These are phyloP conservation scores for Varecia variegata DNA, from an alignment of 2,797 vertebrate species.

Conservation along the genomic window DNA sequence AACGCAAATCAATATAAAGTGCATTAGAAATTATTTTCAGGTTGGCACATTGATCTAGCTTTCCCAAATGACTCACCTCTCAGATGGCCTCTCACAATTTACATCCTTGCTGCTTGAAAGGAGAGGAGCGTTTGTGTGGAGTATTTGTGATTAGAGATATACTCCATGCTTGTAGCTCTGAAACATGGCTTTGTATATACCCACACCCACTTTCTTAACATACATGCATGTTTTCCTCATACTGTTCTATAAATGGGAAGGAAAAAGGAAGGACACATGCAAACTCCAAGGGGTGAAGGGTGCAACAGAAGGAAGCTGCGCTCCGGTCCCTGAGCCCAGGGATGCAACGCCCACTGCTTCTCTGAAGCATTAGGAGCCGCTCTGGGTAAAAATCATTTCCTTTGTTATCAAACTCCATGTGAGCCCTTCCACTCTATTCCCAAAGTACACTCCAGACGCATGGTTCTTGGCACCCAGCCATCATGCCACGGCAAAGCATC, in stretches of 20 bases:
- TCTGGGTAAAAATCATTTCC: not conserved
- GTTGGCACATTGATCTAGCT: not conserved
- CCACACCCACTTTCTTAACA: not conserved
- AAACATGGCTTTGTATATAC: not conserved
- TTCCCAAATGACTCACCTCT: not conserved
- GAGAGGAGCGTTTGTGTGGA: not conserved
- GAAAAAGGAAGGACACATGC: not conserved
- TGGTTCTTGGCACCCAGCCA: rapidly evolving
- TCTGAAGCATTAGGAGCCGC: not conserved
- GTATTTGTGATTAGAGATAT: not conserved
- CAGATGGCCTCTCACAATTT: not conserved
- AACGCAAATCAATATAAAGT: not conserved
- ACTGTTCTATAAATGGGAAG: not conserved
- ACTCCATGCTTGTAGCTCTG: not conserved
- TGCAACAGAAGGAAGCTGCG: not conserved
- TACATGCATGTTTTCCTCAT: rapidly evolving
- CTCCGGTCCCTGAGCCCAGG: not conserved
- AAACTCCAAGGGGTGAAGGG: too few species aligned
- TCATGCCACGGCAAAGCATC: not conserved
- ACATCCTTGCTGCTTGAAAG: not conserved
- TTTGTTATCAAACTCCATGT: not conserved
- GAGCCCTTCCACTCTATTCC: not conserved
- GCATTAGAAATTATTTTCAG: not conserved
- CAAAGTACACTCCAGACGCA: not conserved
- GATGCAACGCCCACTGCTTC: not conserved